Evolutionary conservation across 2,113 vertebrate genomes (phyloP).

Genomic region (Podilymbus podiceps): DNA sequence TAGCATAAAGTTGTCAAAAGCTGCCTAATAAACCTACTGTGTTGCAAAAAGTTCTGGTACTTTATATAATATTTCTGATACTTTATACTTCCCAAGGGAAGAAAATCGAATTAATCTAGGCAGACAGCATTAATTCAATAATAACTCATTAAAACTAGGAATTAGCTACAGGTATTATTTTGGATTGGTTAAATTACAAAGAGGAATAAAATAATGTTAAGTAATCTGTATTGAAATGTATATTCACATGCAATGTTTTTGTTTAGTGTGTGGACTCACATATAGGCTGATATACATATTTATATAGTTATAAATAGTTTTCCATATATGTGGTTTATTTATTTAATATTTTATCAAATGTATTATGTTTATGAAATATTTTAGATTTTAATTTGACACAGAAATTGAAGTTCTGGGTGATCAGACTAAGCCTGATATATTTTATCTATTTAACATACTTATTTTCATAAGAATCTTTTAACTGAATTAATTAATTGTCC

Average conservation of each 20-base stretch:
- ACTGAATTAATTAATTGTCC: neutral
- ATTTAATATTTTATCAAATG: neutral
- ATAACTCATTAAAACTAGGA: neutral
- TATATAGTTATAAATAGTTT: neutral
- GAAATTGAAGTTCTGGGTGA: neutral
- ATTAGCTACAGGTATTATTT: neutral
- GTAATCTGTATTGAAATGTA: neutral
- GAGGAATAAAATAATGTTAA: neutral
- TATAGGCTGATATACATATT: neutral
- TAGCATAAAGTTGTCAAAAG: neutral
- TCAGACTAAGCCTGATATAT: neutral
- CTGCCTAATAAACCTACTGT: neutral
- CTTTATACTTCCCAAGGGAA: neutral
- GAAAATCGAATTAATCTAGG: neutral
- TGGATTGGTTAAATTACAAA: neutral
- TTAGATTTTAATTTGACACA: neutral
- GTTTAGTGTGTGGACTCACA: neutral
- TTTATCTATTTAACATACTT: neutral
- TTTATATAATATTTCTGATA: neutral
- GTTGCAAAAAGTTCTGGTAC: neutral
- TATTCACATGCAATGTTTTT: neutral
- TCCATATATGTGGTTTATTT: neutral
- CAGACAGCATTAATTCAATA: neutral
- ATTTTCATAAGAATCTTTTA: neutral
- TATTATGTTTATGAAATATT: neutral